Percentiles rank a stretch among this genome's conserved stretches.
These are phyloP conservation scores for Clytia hemisphaerica DNA, from an alignment of 30 jellyfish, hydroid and myxozoan species.

Conservation along the genomic window DNA sequence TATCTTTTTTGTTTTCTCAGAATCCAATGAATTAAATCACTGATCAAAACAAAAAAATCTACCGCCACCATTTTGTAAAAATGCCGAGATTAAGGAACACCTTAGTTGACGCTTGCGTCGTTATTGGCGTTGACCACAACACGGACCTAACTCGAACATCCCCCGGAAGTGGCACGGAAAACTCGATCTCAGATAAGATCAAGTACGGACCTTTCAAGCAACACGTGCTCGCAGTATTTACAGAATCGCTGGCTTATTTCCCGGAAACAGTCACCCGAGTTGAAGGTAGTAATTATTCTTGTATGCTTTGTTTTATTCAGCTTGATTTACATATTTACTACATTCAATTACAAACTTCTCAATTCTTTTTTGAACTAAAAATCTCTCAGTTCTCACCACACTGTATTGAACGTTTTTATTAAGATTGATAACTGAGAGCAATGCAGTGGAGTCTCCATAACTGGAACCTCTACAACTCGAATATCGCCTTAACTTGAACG, in stretches of 20 bases:
- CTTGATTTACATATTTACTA: not conserved
- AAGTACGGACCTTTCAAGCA: slow-evolving; percentile 69
- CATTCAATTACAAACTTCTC: too few species aligned
- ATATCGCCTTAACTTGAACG: too few species aligned
- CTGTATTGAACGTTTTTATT: too few species aligned
- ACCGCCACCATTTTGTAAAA: too few species aligned
- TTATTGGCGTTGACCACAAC: slow-evolving; percentile 77
- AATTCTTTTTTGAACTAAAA: too few species aligned
- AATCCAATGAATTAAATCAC: too few species aligned
- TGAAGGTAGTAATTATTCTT: slow-evolving; percentile 40
- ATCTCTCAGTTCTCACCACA: too few species aligned
- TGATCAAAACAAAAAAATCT: too few species aligned
- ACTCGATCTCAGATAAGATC: not conserved
- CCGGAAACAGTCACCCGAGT: slow-evolving; percentile 50
- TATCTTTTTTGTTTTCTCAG: too few species aligned
- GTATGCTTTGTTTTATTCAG: not conserved
- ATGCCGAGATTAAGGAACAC: slow-evolving; percentile 44
- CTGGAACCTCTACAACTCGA: too few species aligned
- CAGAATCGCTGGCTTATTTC: slow-evolving; percentile 65
- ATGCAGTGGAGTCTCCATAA: not conserved
- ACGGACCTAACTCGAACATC: slow-evolving; percentile 44
- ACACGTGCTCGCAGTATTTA: slow-evolving; percentile 73
- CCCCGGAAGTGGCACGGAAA: slow-evolving; percentile 16
- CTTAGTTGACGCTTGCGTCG: slow-evolving; percentile 75
- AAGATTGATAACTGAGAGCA: not conserved